Conservation (phyloP, 2,113 vertebrate genomes). For the Sapajus apella region DNA sequence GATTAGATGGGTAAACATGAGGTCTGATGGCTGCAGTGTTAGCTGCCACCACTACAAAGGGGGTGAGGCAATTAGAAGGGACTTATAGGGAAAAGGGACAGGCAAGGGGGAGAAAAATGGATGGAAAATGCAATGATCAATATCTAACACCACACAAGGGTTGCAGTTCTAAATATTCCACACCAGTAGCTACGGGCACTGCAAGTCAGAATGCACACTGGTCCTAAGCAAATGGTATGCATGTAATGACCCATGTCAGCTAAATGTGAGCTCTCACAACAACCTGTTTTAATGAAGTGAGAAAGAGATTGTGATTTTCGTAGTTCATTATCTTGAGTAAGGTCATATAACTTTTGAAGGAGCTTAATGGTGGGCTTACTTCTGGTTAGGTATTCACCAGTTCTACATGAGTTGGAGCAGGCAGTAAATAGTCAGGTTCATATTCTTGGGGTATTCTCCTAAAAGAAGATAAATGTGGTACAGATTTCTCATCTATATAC, state of each 20-base stretch:
- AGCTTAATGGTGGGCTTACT: background rate
- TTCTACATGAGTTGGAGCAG: background rate
- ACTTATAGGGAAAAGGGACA: background rate
- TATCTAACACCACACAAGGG: too few species aligned
- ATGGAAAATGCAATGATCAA: background rate
- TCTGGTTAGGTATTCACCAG: background rate
- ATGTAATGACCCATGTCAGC: background rate
- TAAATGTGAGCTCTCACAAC: background rate
- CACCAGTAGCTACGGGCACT: rapidly evolving
- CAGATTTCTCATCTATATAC: background rate
- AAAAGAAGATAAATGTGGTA: background rate
- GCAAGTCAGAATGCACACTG: background rate
- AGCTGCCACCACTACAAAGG: background rate
- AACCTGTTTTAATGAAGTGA: background rate
- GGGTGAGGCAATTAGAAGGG: background rate
- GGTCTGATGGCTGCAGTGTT: background rate
- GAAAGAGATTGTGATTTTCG: background rate
- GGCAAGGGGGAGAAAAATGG: background rate
- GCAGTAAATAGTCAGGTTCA: background rate
- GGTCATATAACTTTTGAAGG: background rate
- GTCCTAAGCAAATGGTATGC: background rate
- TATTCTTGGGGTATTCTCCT: background rate
- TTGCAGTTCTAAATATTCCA: background rate
- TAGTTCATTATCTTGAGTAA: background rate
- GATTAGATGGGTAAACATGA: background rate